A percentile compares a stretch with the other conserved stretches of the same genome.
Conservation (phyloP, 2,797 vertebrate genomes). For the Artibeus jamaicensis region DNA sequence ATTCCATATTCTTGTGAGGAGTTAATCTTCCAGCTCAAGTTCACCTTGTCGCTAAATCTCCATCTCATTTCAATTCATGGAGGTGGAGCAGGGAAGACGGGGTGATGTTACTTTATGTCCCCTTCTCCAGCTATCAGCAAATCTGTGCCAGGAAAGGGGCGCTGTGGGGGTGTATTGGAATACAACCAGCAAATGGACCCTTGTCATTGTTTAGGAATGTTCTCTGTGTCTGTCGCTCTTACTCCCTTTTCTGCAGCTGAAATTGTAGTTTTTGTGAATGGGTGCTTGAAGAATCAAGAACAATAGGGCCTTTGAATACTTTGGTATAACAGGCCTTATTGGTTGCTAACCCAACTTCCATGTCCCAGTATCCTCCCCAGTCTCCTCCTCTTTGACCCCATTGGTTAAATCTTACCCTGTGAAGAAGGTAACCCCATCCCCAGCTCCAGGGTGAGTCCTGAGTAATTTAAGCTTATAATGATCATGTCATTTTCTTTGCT, state of each 20-base stretch:
- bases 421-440: background rate
- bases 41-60: slow-evolving; percentile 51
- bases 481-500: background rate
- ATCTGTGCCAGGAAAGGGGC: background rate
- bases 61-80: background rate
- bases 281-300: background rate
- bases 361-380: background rate
- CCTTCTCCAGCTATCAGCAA: background rate
- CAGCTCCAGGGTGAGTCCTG: background rate
- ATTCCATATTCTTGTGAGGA: slow-evolving; percentile 31
- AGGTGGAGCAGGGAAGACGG: accelerated
- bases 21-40: slow-evolving; percentile 55
- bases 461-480: background rate
- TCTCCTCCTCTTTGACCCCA: background rate
- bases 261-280: background rate
- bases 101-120: background rate
- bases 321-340: background rate
- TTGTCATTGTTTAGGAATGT: background rate
- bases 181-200: background rate
- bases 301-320: background rate
- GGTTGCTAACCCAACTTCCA: background rate
- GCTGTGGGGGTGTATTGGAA: background rate
- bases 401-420: background rate
- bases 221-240: background rate
- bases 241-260: background rate